Evolutionary conservation across 2,113 vertebrate species (phyloP).

Genomic region (Marcusenius ussheri): DNA sequence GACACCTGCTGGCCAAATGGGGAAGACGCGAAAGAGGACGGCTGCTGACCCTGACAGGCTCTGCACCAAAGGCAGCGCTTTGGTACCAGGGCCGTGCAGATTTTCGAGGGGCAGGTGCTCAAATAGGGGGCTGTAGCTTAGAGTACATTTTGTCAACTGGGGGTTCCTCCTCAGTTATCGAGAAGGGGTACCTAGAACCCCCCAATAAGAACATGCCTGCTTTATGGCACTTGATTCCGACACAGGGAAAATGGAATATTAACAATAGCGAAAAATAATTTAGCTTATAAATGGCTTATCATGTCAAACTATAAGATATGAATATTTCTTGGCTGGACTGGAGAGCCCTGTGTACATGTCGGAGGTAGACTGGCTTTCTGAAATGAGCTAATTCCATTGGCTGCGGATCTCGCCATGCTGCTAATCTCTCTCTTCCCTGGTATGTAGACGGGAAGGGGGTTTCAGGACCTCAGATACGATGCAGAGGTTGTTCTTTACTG

Average conservation of each 20-base stretch:
- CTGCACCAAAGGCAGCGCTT: neutral
- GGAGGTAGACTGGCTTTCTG: conserved; percentile 2
- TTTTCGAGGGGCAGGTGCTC: neutral
- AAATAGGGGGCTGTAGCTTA: too few species aligned
- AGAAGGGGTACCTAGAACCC: neutral
- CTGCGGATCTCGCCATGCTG: neutral
- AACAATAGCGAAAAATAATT: neutral
- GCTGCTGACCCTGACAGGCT: too few species aligned
- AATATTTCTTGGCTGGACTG: neutral
- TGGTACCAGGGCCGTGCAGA: neutral
- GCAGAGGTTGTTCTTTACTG: neutral
- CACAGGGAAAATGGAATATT: neutral
- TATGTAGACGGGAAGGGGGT: neutral
- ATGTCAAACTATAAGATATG: neutral
- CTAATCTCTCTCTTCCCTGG: neutral
- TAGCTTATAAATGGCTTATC: neutral
- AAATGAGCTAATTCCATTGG: neutral
- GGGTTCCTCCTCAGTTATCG: neutral
- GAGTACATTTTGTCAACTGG: neutral
- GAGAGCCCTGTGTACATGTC: neutral
- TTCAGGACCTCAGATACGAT: neutral
- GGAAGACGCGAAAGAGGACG: too few species aligned
- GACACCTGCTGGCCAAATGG: too few species aligned
- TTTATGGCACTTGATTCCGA: neutral
- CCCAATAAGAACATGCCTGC: neutral